Evolutionary conservation across 1,140 invertebrate genomes (phyloP), one percentile per base, ranked within the genome.

Genomic region (Listronotus oregonensis): DNA sequence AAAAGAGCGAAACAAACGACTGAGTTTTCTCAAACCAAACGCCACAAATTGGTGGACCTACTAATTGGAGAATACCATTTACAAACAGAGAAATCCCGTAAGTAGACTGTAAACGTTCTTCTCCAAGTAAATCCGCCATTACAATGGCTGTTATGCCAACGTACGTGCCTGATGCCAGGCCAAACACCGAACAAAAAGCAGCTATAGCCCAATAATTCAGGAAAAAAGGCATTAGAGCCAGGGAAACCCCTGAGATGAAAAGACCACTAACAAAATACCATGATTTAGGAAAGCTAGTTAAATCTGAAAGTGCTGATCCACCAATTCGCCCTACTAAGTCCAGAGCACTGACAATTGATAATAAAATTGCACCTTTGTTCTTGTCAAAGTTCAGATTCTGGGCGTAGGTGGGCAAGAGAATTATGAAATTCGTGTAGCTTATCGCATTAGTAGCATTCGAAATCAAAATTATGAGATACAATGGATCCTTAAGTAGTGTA

Each of bases 341-440:
- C 14, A 91, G 81, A 0, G 86, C 82, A 0, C 91, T 92, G 0
- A 93, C 90, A 39, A 90, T 88, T 0, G 91, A 93, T 1, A 94
- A 76, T 2, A 94, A 73, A 66, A 89, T 85, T 1, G 89, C 87
- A 0, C 86, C 85, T 44, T 84, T 76, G 5, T 84, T 80, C 72
- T 90, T 90, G 75, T 89, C 84, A 71, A 89, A 93, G 0, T 85
- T 84, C 6, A 91, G 78, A 12, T 83, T 81, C 10, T 85, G 75
- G 0, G 90, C 91, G 75, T 92, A 93, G 0, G 86, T 83, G 4
- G 91, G 91, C 12, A 93, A 80, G 3, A 93, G 72, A 50, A 93
- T 92, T 0, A 92, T 88, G 63, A 93, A 92, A 75, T 94, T 94
- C 0, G 91, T 93, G 71, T 93, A 93, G 51, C 90, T 91, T 44